Evolutionary conservation across 2,888 invertebrate genomes (phyloP), one percentile per base, ranked within the genome.

Genomic region (Acanthosoma haemorrhoidale): DNA sequence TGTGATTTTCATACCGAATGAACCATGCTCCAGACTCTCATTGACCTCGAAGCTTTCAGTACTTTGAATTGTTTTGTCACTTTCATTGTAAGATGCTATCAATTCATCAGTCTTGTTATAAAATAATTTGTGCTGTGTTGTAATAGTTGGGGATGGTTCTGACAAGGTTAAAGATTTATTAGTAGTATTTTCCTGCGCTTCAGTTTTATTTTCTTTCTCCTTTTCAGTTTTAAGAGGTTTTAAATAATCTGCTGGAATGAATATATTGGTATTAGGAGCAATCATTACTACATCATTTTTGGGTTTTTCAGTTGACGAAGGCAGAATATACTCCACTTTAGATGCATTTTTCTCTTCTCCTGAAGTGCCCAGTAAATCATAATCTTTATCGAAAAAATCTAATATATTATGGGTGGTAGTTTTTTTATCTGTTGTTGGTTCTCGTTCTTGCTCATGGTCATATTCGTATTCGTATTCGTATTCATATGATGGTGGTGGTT

Each of bases 381-480:
- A 73, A 39, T 73, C 72, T 36, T 51, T 67, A 11, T 57, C 67
- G 15, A 67, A 67, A 13, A 67, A 67, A 21, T 67, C 67, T 34
- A 67, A 21, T 4, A 67, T 67, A 16, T 34, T 67, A 11, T 67
- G 67, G 11, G 43, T 67, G 29, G 67, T 21, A 15, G 70, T 32
- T 16, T 60, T 68, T 41, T 71, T 51, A n/a, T 64, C 43, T 21
- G 69, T 67, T 34, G 70, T 70, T 2, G 36, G 21, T 25, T 70
- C 70, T 21, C 8, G 68, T 29, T 68, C 68, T 11, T 69, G 61
- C 4, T 71, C 69, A 29, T 63, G 69, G 21, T 69, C 72, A 38
- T 74, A 72, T 36, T 75, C 73, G 69, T 75, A 72, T 21, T 70
- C 73, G 63, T 75, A 75, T 72, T 75, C 73, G 21, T 74, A 73